Evolutionary conservation across 1,140 invertebrate species (phyloP).

Genomic region (Chrysopa pallens): DNA sequence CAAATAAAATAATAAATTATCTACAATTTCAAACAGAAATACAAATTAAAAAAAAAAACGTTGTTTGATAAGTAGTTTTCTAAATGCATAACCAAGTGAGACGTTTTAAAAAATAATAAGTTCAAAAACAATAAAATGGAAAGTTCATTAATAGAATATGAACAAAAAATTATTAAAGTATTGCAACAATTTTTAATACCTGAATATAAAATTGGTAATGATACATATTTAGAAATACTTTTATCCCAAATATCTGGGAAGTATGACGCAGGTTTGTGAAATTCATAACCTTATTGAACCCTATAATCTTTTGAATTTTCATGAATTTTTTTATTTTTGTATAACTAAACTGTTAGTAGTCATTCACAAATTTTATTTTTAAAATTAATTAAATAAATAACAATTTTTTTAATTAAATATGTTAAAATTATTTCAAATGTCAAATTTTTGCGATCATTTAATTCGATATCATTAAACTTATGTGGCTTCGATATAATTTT

Average conservation of each 20-base stretch:
- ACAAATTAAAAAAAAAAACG: not conserved
- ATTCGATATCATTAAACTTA: conserved; percentile 12
- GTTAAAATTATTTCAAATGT: too few relatives aligned
- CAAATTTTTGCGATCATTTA: conserved; percentile 1
- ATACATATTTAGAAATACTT: conserved; percentile 29
- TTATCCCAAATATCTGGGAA: conserved; percentile 25
- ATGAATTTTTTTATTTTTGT: not conserved
- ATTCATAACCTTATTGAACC: conserved; percentile 1
- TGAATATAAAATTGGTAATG: conserved; percentile 25
- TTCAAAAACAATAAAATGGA: conserved; percentile 6
- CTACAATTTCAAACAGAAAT: conserved; percentile 5
- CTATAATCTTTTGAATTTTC: not conserved
- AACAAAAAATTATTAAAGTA: conserved; percentile 19
- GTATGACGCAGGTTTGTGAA: conserved; percentile 12
- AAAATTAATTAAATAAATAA: too few relatives aligned
- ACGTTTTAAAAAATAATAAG: too few relatives aligned
- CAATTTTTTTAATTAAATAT: too few relatives aligned
- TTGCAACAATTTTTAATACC: conserved; percentile 24
- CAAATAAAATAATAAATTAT: not conserved
- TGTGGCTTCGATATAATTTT: conserved; percentile 14
- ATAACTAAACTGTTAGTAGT: too few relatives aligned
- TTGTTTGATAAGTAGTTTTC: conserved; percentile 2
- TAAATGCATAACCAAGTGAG: not conserved
- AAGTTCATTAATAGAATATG: conserved; percentile 6
- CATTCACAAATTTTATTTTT: too few relatives aligned